Evolutionary conservation across 92 coral and sea anemone species (phyloP), one percentile per base, ranked within the genome.

Genomic region (Porites lobata): DNA sequence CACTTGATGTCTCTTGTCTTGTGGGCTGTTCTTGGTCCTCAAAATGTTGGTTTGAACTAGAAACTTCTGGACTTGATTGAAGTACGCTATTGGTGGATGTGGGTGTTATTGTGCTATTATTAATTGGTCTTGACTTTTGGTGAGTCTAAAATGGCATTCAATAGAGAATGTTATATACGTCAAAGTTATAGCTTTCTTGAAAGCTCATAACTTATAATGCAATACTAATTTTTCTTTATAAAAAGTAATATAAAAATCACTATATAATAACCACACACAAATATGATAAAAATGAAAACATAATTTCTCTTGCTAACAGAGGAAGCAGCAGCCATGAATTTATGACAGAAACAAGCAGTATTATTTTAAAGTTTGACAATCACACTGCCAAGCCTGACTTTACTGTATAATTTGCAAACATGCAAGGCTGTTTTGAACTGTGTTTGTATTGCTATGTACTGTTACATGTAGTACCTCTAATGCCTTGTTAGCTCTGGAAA

Each of bases 401-500:
- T 32, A 32, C 43, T 32, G 43, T 32, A 32, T 32, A 32, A 32
- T 32, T 32, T 38, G 47, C 47, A 38, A 38, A 38, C 47, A 38
- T 38, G 47, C 47, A 38, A 38, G 47, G 47, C 0, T 4, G 47
- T 38, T 38, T 0, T 38, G 47, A 4, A 38, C 66, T 62, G 17
- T 29, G 54, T n/a, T 20, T 13, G 8, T 18, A 5, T 71, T 14
- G 13, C 71, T 26, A 6, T 21, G 5, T 7, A 9, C 2, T 10
- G 13, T 9, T 20, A 8, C 14, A 0, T n/a, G 15, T 9, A 50
- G 50, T 91, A 97, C 99, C 99, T 97, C 94, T 80, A 79, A 92
- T 20, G 98, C 94, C 64, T 92, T 82, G 22, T 78, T 86, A 56
- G 94, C 80, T 78, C 92, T 97, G 38, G 72, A 57, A 20, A 97